Evolutionary conservation across 1,140 invertebrate genomes (phyloP).

Genomic region (Polypedilum pembai): DNA sequence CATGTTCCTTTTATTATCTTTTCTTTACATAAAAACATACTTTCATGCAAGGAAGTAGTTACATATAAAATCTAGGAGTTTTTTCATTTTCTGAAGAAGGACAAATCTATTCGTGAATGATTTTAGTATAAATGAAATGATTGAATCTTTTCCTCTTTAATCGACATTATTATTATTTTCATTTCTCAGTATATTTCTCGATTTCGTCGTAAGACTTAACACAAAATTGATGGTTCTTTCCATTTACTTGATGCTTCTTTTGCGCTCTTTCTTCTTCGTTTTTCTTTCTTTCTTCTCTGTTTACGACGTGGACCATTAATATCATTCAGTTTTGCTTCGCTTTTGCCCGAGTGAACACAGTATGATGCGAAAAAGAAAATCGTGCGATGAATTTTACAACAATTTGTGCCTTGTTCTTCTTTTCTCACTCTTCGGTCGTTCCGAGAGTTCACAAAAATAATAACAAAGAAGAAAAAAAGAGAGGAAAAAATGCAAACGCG

Average conservation of each 20-base stretch:
- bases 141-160: neutral
- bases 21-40: neutral
- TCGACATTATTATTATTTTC: no score
- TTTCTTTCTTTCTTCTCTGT: neutral
- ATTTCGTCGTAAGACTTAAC: neutral
- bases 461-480: no score
- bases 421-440: neutral
- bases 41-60: no score
- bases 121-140: neutral
- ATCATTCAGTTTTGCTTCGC: neutral
- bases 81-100: no score
- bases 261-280: neutral
- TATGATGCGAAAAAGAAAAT: neutral
- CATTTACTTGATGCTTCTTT: neutral
- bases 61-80: no score
- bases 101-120: no score
- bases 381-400: slow-evolving; percentile 26
- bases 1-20: neutral
- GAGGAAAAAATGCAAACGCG: neutral
- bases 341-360: neutral
- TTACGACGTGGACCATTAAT: slow-evolving; percentile 28
- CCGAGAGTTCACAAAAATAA: no score
- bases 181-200: no score
- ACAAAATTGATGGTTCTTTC: slow-evolving; percentile 26
- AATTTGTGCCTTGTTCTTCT: slow-evolving; percentile 1